Evolutionary conservation across 2,797 vertebrate species (phyloP).

Genomic region (Neosalanx taihuensis): DNA sequence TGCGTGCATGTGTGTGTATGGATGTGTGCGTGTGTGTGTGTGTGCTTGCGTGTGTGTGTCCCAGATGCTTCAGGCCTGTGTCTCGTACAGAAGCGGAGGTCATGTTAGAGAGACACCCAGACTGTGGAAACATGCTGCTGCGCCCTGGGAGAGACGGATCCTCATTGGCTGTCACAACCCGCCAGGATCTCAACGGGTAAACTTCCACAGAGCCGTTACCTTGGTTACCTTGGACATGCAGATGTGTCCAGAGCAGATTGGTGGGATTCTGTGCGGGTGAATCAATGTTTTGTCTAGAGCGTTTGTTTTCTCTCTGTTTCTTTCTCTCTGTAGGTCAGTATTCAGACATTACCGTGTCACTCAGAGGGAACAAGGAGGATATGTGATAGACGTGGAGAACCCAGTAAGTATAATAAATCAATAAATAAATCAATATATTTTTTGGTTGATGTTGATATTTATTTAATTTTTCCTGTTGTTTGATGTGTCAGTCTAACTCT

Average conservation of each 20-base stretch:
- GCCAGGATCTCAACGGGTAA: conserved; percentile 81
- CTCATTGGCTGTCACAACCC: conserved; percentile 77
- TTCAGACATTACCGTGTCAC: conserved; percentile 86
- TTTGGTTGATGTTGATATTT: background rate
- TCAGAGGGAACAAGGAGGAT: conserved; percentile 72
- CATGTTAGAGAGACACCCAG: conserved; percentile 79
- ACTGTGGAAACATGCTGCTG: conserved; percentile 82
- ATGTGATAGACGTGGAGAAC: conserved; percentile 81
- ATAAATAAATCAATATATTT: background rate
- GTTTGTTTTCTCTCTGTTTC: background rate
- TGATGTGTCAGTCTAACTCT: background rate
- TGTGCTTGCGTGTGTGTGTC: conserved; percentile 19
- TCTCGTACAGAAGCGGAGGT: conserved; percentile 82
- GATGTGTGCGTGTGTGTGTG: conserved; percentile 1
- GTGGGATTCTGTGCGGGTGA: too few species aligned
- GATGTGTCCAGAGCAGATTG: too few species aligned
- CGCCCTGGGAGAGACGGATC: conserved; percentile 78
- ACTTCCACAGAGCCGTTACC: conserved; percentile 6
- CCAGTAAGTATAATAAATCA: conserved; percentile 69
- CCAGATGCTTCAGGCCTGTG: conserved; percentile 82
- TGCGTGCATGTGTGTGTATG: background rate
- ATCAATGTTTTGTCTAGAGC: too few species aligned
- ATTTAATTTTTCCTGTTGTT: background rate
- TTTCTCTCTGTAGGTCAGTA: conserved; percentile 58
- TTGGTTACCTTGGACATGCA: too few species aligned